These are phyloP conservation scores for Syrrhaptes paradoxus DNA, from an alignment of 2,113 vertebrate species.

Conservation along the genomic window DNA sequence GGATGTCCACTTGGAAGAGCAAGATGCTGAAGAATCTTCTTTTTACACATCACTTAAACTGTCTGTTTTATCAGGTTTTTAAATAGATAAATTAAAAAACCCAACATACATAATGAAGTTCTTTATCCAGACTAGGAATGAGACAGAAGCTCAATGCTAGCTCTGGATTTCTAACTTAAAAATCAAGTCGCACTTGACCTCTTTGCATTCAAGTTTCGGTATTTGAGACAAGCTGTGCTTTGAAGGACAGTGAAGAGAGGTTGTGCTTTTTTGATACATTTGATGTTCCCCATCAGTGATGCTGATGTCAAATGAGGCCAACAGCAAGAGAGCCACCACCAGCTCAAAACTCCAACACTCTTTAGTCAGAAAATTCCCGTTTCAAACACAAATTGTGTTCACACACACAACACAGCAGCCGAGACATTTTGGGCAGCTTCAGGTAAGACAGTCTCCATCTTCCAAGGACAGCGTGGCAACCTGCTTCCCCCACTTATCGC, in stretches of 20 bases:
- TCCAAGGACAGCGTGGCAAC: neutral
- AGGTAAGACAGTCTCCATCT: neutral
- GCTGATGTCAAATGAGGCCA: neutral
- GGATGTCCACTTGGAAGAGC: neutral
- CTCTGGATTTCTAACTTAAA: neutral
- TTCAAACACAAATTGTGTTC: neutral
- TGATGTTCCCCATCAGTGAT: neutral
- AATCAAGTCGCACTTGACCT: neutral
- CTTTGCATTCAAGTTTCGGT: neutral
- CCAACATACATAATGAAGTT: neutral
- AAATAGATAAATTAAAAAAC: neutral
- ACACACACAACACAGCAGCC: fast-evolving
- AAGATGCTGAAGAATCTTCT: neutral
- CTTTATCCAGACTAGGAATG: neutral
- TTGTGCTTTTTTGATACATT: neutral
- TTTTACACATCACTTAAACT: neutral
- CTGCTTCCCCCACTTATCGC: neutral
- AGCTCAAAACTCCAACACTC: neutral
- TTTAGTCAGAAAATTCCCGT: neutral
- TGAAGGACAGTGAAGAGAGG: neutral
- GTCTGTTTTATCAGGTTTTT: neutral
- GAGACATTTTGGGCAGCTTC: neutral
- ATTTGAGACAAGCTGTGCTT: neutral
- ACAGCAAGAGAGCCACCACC: neutral
- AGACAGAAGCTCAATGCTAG: neutral